Evolutionary conservation across 2,888 invertebrate genomes (phyloP).

Genomic region (Ferdinandea cuprea): DNA sequence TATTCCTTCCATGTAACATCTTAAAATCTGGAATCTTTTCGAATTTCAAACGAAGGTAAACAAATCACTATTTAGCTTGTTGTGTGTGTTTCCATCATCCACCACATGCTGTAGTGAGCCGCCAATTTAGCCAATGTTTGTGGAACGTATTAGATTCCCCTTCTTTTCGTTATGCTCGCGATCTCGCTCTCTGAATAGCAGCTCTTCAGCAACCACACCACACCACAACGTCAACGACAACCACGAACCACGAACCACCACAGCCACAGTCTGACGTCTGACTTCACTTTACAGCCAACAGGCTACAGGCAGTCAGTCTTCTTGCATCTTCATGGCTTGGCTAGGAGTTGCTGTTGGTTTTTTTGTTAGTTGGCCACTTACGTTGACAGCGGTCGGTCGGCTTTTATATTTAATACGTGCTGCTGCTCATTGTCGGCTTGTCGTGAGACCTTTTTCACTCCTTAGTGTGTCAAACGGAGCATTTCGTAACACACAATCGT

Average conservation of each 20-base stretch:
- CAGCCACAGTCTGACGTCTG: not conserved
- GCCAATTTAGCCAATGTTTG: slow-evolving; percentile 46
- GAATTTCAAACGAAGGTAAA: slow-evolving; percentile 49
- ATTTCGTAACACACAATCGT: slow-evolving; percentile 70
- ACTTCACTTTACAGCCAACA: not conserved
- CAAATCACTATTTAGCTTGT: slow-evolving; percentile 29
- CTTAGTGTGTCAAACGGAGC: slow-evolving; percentile 59
- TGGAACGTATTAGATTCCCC: slow-evolving; percentile 68
- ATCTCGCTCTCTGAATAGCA: slow-evolving; percentile 33
- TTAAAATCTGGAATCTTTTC: slow-evolving; percentile 35
- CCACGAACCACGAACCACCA: not conserved
- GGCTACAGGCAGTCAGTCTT: not conserved
- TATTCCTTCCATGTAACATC: slow-evolving; percentile 52
- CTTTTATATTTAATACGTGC: slow-evolving; percentile 46
- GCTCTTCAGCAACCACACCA: slow-evolving; percentile 10
- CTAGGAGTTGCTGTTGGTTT: slow-evolving; percentile 62
- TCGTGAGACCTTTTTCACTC: slow-evolving; percentile 53
- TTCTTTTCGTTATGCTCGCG: slow-evolving; percentile 52
- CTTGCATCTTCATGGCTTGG: slow-evolving; percentile 52
- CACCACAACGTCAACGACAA: not conserved
- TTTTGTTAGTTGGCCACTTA: slow-evolving; percentile 72
- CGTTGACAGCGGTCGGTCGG: slow-evolving; percentile 69
- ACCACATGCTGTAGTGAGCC: slow-evolving; percentile 62
- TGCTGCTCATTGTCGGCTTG: slow-evolving; percentile 13
- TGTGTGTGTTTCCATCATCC: slow-evolving; percentile 44